phyloP scores from a whole-genome alignment of 2,888 invertebrate species.

The Eristalis tenax region DNA sequence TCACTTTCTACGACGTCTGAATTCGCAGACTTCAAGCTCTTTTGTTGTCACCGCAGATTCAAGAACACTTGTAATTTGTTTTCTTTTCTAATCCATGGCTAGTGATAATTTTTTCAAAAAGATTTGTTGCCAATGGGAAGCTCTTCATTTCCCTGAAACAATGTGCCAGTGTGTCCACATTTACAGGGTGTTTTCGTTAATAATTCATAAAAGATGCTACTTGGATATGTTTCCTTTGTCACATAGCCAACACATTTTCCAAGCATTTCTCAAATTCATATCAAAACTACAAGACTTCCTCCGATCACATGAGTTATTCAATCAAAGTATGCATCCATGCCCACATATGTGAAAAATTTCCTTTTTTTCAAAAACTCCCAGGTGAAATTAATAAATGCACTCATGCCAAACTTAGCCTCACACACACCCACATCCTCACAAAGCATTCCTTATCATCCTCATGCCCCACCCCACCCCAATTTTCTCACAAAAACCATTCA shows the following conservation, averaged over 20 bases:
- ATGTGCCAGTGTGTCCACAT: neutral
- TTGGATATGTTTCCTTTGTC: too few relatives aligned
- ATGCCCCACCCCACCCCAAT: neutral
- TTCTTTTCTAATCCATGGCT: neutral
- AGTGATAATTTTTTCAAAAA: neutral
- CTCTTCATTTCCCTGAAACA: neutral
- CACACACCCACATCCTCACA: neutral
- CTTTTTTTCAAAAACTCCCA: too few relatives aligned
- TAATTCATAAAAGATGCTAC: too few relatives aligned
- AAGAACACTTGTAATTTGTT: neutral
- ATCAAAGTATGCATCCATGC: too few relatives aligned
- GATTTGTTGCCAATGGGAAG: neutral
- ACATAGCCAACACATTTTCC: too few relatives aligned
- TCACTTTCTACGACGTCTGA: too few relatives aligned
- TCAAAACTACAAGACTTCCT: too few relatives aligned
- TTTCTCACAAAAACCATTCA: neutral
- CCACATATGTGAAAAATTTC: too few relatives aligned
- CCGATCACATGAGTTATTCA: too few relatives aligned
- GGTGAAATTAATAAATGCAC: too few relatives aligned
- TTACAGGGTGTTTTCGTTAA: neutral
- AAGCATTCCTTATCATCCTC: neutral
- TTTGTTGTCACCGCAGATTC: too few relatives aligned
- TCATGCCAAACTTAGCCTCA: neutral
- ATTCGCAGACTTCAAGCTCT: neutral
- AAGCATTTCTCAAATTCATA: too few relatives aligned